These are phyloP conservation scores for Heterohyrax brucei DNA, from an alignment of 2,797 vertebrate species.

Conservation along the genomic window DNA sequence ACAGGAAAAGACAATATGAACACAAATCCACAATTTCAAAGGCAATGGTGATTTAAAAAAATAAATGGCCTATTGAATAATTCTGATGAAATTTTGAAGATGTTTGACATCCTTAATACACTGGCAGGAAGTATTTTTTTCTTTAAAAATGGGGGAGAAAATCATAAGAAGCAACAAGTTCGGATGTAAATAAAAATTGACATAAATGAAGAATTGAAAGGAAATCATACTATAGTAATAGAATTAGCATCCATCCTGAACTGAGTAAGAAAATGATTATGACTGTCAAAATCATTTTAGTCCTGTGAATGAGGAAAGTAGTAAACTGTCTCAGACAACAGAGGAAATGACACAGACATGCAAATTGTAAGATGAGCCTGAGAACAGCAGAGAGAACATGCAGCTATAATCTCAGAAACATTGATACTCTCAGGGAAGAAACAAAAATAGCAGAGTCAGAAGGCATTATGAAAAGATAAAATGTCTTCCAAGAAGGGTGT, in stretches of 20 bases:
- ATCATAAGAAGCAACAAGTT: conserved; percentile 8
- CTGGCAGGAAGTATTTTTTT: background rate
- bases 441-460: background rate
- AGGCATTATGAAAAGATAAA: background rate
- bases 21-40: conserved; percentile 17
- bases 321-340: background rate
- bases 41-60: conserved; percentile 11
- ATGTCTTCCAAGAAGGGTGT: too few species aligned
- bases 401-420: background rate
- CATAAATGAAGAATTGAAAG: background rate
- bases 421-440: background rate
- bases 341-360: background rate
- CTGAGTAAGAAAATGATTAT: conserved; percentile 24
- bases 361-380: background rate
- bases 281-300: conserved; percentile 27
- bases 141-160: background rate
- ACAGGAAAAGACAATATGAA: background rate
- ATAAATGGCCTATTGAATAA: background rate
- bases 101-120: background rate
- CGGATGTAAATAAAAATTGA: conserved; percentile 16
- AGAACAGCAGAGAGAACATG: background rate
- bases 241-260: background rate
- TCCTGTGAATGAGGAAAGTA: background rate
- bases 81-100: conserved; percentile 1
- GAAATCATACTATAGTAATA: background rate